phyloP scores from a whole-genome alignment of 2,113 vertebrate genomes.

The Tonatia bakeri region DNA sequence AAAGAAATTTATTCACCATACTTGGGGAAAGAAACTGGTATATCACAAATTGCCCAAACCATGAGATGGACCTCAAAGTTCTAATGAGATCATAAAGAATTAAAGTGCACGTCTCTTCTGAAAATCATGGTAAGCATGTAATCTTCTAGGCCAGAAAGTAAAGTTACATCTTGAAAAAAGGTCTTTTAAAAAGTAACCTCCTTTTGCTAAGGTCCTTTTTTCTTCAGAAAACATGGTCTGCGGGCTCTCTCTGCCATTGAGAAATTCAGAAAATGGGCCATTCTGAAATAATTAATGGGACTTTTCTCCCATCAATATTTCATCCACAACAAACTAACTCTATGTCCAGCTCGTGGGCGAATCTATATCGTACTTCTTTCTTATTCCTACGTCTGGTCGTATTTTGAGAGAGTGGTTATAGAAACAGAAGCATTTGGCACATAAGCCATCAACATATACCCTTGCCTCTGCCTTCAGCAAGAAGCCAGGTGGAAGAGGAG shows the following conservation, averaged over 20 bases:
- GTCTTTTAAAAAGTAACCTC: neutral
- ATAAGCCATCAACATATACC: neutral
- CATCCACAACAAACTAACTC: neutral
- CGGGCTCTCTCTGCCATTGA: neutral
- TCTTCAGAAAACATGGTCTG: neutral
- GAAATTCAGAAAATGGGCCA: slow-evolving; percentile 13
- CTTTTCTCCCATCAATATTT: neutral
- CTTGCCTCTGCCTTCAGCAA: neutral
- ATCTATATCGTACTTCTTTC: neutral
- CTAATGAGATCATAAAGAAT: neutral
- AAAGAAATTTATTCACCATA: neutral
- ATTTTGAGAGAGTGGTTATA: neutral
- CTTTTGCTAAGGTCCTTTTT: neutral
- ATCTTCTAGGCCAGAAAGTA: neutral
- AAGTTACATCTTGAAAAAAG: neutral
- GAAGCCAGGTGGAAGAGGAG: neutral
- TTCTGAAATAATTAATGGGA: neutral
- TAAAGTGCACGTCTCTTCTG: neutral
- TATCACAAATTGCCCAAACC: neutral
- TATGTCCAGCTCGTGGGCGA: neutral
- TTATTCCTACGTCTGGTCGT: neutral
- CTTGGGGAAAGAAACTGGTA: neutral
- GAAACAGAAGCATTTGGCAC: neutral
- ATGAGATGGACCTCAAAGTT: neutral
- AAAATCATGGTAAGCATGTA: neutral